Base-by-base conservation (phyloP, 2,888 invertebrate genomes). In the Phorcus lineatus region DNA sequence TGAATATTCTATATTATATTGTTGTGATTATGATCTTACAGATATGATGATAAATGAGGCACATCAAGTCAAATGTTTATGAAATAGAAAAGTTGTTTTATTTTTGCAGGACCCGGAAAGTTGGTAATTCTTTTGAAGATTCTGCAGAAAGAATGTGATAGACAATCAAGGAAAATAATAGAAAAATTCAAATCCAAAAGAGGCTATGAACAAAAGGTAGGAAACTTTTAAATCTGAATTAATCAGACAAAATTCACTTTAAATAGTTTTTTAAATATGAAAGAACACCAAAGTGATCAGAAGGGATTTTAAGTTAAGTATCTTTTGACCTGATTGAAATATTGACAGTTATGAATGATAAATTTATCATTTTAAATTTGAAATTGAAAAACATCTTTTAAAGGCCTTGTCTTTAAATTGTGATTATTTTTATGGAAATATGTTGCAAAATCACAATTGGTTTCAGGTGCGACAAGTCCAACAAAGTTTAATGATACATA, bases 171-270 rank as follows among this genome's bases (percentile, higher is more conserved):
- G 28, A 90, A 92, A 82, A 95, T 97, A 77, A 91, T 97, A 78
- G 93, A 94, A 55, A 96, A 97, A 90, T 97, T 97, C 92, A 95
- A 95, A 88, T 95, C 95, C 90, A 94, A 95, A 80, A 94, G 97
- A 77, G 95, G 95, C 86, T 94, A 94, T 86, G 93, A 94, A 53
- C 94, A 95, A 82, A 95, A 95, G 90, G 95, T 95, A 78, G 83
- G 87, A 80, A 47, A 11, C 9, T 22, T 53, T 11, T 52, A 11
- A 22, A 19, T 54, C 17, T 31, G 0, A 2, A 36, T 57, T 16
- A 19, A 17, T 70, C 75, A 19, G 24, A 53, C 52, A 74, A 9
- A 2, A 24, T 4, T 1, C n/a, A 52, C 3, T 7, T 4, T 36
- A 36, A 7, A 7, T 4, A 2, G 7, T 36, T 4, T 36, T 36